Base-by-base conservation (phyloP, 2,113 vertebrate species). In the Coryphaenoides rupestris region DNA sequence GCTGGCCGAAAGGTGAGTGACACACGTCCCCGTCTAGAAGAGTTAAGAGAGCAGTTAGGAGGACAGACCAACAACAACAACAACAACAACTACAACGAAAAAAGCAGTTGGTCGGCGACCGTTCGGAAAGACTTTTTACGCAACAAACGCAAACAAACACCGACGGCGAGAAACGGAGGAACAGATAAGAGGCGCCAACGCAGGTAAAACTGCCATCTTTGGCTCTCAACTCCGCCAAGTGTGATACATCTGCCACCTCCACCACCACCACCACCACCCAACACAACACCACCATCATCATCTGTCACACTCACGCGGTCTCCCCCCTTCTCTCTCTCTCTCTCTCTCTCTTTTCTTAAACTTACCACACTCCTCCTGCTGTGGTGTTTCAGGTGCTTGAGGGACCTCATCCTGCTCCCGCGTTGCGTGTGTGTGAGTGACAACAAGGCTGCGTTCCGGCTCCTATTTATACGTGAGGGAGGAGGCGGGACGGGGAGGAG, bases 381-480 rank as follows among this genome's bases (percentile, higher is more conserved):
- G 78, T 91, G 88, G 78, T 82, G 87, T 63, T 90, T 91, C 83
- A 91, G 87, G 88, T 91, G 89, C 87, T 91, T 91, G 72, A 91
- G 84, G 79, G 87, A 90, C 66, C 88, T 88, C 88, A 91, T 90
- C 78, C 84, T 88, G 75, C 79, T 63, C 64, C 13, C 5, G 4
- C n/a, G 28, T 62, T 45, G 56, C 78, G 76, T 83, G 77, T n/a
- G n/a, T 63, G 54, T 55, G 54, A 15, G 54, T 55, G 59, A 12
- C 9, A 21, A 75, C 77, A 19, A 76, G 77, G 53, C 76, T 70
- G 52, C 12, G 79, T 62, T 80, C 69, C 28, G 33, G 63, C 80
- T 79, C 73, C 72, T 71, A 71, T 78, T 85, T 87, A 85, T 86
- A 87, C 19, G 69, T 63, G 72, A 76, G 71, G 72, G 68, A 46